Conservation (phyloP, 2,888 invertebrate genomes). For the Zootermopsis nevadensis region DNA sequence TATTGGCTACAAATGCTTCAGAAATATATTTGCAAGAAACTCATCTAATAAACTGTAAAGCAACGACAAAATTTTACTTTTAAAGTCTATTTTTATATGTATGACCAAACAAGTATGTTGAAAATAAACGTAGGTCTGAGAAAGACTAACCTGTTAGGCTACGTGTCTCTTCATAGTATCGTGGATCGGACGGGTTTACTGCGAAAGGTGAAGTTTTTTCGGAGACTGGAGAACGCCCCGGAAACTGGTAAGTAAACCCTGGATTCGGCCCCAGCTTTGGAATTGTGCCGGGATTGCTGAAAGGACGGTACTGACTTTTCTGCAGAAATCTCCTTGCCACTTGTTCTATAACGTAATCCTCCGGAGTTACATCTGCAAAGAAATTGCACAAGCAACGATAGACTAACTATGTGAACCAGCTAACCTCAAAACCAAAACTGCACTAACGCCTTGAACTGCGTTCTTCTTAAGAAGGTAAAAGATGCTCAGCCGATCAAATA, state of each 20-base stretch:
- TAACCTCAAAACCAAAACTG: too few relatives aligned
- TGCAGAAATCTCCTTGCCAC: constrained; percentile 4
- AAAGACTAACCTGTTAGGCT: constrained; percentile 27
- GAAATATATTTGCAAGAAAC: too few relatives aligned
- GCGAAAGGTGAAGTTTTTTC: constrained; percentile 59
- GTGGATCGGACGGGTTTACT: constrained; percentile 62
- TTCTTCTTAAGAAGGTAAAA: too few relatives aligned
- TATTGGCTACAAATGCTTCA: too few relatives aligned
- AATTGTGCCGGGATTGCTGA: not conserved
- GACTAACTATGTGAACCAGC: too few relatives aligned
- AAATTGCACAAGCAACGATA: not conserved
- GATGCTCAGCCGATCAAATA: too few relatives aligned
- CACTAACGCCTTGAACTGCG: too few relatives aligned
- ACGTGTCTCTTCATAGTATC: constrained; percentile 58
- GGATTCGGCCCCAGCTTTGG: constrained; percentile 49
- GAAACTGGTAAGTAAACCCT: constrained; percentile 59
- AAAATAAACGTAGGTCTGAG: too few relatives aligned
- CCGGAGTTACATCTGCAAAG: constrained; percentile 34
- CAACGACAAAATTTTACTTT: too few relatives aligned
- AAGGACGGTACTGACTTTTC: not conserved
- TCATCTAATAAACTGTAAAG: too few relatives aligned
- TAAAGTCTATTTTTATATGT: too few relatives aligned
- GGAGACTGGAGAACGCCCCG: constrained; percentile 52
- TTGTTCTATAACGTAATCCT: constrained; percentile 44
- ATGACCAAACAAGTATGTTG: too few relatives aligned